Percentiles rank a stretch among this genome's conserved stretches.
Evolutionary conservation across 2,113 vertebrate genomes (phyloP).

Genomic region (Bos taurus): ARS-UCD2.0 NC_037335.1:90932001-90932500

Average conservation of each 20-base stretch:
- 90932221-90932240: neutral
- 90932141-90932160: neutral
- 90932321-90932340: slow-evolving; percentile 8
- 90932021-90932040: neutral
- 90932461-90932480: neutral
- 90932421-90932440: neutral
- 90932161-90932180: neutral
- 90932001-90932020: neutral
- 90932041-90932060: neutral
- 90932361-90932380: neutral
- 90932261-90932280: slow-evolving; percentile 14
- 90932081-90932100: neutral
- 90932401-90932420: neutral
- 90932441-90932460: neutral
- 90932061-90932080: neutral
- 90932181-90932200: neutral
- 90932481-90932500: neutral
- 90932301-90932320: slow-evolving; percentile 55
- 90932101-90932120: neutral
- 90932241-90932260: slow-evolving; percentile 43
- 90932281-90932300: slow-evolving; percentile 32
- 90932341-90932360: neutral
- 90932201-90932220: slow-evolving; percentile 41
- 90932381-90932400: neutral
- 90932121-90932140: neutral